Conservation (phyloP, 2,888 invertebrate genomes). For the Trachelus tabidus region DNA sequence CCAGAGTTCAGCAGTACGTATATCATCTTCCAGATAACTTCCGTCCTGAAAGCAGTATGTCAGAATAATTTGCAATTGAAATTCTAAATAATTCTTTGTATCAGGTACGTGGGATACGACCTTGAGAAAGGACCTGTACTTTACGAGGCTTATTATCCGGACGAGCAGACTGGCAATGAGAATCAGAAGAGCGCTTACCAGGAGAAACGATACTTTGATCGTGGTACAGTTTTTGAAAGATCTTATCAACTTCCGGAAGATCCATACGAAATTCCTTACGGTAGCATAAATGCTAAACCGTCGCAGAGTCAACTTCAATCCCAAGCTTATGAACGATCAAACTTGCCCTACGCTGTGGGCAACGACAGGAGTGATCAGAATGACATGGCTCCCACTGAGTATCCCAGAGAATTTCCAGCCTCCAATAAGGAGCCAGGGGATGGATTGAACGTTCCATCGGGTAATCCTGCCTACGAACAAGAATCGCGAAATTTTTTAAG, state of each 20-base stretch:
- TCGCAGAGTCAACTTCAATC: neutral
- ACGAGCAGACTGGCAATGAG: constrained; percentile 10
- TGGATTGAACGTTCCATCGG: neutral
- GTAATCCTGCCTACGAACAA: neutral
- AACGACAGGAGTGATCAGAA: neutral
- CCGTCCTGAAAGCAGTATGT: neutral
- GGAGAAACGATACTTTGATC: constrained; percentile 36
- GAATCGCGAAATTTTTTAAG: neutral
- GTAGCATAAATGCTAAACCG: neutral
- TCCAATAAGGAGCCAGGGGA: neutral
- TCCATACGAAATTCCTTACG: constrained; percentile 15
- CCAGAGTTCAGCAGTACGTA: constrained; percentile 19
- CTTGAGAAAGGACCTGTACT: constrained; percentile 48
- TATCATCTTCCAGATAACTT: neutral
- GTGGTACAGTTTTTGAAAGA: constrained; percentile 34
- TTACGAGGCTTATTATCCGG: constrained; percentile 56
- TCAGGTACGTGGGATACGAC: constrained; percentile 43
- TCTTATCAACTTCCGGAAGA: constrained; percentile 38
- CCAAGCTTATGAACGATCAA: neutral
- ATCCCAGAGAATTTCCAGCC: neutral
- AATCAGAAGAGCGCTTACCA: neutral
- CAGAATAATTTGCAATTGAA: neutral
- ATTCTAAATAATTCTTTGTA: neutral
- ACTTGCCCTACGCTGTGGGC: neutral
- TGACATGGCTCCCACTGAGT: neutral